Conservation (phyloP, 2,797 vertebrate species). For the Hypotaenidia okinawae region DNA sequence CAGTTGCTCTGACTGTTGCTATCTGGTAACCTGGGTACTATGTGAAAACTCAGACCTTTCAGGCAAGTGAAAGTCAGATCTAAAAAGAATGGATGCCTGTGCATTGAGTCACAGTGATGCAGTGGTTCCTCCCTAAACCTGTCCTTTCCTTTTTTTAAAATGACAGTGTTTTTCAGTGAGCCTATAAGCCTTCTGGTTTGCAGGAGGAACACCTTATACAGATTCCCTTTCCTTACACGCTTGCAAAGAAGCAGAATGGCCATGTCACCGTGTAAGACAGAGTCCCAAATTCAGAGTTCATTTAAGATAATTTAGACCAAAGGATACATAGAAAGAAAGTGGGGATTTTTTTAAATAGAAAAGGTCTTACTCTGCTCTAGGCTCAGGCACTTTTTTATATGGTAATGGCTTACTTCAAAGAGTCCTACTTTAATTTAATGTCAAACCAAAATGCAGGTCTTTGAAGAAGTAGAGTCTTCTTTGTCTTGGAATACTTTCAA, state of each 20-base stretch:
- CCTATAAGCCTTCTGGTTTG: not conserved
- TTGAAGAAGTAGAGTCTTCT: not conserved
- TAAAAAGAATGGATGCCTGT: not conserved
- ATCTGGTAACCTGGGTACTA: conserved; percentile 3
- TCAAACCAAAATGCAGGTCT: not conserved
- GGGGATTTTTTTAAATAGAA: not conserved
- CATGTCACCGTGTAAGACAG: not conserved
- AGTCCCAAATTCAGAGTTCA: not conserved
- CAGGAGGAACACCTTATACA: not conserved
- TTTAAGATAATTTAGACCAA: not conserved
- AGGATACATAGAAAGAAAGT: not conserved
- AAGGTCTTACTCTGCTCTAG: not conserved
- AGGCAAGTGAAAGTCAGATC: not conserved
- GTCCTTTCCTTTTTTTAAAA: not conserved
- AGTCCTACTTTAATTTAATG: not conserved
- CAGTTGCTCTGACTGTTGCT: not conserved
- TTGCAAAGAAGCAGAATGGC: not conserved
- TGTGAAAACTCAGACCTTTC: conserved; percentile 21
- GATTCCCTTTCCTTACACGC: not conserved
- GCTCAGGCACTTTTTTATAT: not conserved
- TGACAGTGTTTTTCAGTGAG: not conserved
- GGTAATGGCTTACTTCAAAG: not conserved
- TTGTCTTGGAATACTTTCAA: not conserved
- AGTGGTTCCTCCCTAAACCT: not conserved
- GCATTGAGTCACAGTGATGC: not conserved